Evolutionary conservation across 2,113 vertebrate genomes (phyloP).

Genomic region (Rafetus swinhoei): DNA sequence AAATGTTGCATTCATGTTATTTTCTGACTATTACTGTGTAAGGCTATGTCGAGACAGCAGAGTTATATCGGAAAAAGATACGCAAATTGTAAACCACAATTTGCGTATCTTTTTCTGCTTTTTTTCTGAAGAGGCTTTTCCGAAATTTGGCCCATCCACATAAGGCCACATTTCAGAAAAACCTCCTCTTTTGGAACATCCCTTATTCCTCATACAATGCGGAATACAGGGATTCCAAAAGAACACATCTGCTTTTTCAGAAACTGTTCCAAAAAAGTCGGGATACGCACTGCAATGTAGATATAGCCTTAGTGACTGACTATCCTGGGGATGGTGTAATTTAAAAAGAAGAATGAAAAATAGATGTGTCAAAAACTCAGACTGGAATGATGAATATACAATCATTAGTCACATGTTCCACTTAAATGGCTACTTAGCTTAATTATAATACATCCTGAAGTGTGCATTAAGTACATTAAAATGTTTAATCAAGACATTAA

Average conservation of each 20-base stretch:
- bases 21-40: conserved; percentile 19
- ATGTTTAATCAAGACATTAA: conserved; percentile 22
- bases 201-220: too few relatives aligned
- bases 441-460: conserved; percentile 9
- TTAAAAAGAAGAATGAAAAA: conserved; percentile 34
- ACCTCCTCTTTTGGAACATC: too few relatives aligned
- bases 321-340: conserved; percentile 8
- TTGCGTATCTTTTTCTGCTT: too few relatives aligned
- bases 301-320: not conserved
- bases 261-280: too few relatives aligned
- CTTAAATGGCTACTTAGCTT: conserved; percentile 3
- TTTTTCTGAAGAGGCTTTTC: too few relatives aligned
- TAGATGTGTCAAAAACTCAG: conserved; percentile 8
- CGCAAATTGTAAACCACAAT: too few relatives aligned
- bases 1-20: conserved; percentile 35
- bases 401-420: conserved; percentile 4
- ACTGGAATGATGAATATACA: conserved; percentile 8
- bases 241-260: too few relatives aligned
- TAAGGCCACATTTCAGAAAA: too few relatives aligned
- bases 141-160: too few relatives aligned
- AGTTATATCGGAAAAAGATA: too few relatives aligned
- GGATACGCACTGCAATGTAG: too few relatives aligned
- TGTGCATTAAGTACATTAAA: not conserved
- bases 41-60: not conserved
- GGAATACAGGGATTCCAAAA: too few relatives aligned